A percentile compares a stretch with the other conserved stretches of the same genome.
phyloP scores from a whole-genome alignment of 2,797 vertebrate species.

The Malurus leucopterus region DNA sequence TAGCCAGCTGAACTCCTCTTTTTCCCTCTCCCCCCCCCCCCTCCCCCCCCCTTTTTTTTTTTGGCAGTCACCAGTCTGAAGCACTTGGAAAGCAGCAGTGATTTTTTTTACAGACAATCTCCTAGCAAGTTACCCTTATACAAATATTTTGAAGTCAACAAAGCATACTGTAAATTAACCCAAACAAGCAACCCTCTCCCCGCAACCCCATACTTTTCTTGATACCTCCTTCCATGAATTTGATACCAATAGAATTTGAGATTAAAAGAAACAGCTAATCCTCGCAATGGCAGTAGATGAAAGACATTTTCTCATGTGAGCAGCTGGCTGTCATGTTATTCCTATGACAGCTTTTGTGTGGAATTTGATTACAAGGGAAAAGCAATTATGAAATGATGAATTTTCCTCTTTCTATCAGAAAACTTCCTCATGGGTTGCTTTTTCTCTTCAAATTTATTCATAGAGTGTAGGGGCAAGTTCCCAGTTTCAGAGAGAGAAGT shows the following conservation, averaged over 20 bases:
- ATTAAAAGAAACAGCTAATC: not conserved
- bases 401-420: not conserved
- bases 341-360: not conserved
- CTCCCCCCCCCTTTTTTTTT: not conserved
- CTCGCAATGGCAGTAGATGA: not conserved
- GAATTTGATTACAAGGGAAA: not conserved
- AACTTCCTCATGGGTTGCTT: not conserved
- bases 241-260: not conserved
- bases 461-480: not conserved
- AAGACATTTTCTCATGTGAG: not conserved
- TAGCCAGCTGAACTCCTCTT: not conserved
- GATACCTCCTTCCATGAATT: not conserved
- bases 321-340: not conserved
- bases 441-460: not conserved
- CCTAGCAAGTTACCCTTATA: not conserved
- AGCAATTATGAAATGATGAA: not conserved
- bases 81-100: not conserved
- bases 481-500: not conserved
- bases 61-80: not conserved
- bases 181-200: not conserved
- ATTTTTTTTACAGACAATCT: not conserved
- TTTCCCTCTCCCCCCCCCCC: not conserved
- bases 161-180: not conserved
- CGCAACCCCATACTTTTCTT: not conserved
- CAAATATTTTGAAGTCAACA: not conserved